Base-by-base conservation (phyloP, 2,113 vertebrate genomes). In the Vicugna pacos region DNA sequence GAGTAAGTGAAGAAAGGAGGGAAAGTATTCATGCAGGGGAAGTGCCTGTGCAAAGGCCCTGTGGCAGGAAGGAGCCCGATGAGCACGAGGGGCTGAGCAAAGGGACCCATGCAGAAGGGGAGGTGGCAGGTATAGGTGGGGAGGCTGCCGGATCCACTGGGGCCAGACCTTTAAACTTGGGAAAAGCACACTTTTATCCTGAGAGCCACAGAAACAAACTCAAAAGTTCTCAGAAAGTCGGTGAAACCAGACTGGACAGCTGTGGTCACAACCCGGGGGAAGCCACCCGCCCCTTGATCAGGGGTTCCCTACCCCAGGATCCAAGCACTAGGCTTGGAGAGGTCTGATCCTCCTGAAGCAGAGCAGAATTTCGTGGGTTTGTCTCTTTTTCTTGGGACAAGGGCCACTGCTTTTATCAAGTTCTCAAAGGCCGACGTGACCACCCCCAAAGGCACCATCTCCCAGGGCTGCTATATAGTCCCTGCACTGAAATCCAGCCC, bases 401-500 rank as follows among this genome's bases (percentile, higher is more conserved):
- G 50, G 50, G 22, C 2, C 28, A 26, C 0, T 1, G 15, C n/a
- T 54, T 42, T 14, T 32, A 50, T 24, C 48, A 48, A 79, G 19
- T 11, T 70, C 91, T 90, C 46, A 56, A 46, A 94, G 38, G 42
- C 22, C 15, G 12, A 32, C 7, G 11, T 17, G 50, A 77, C 17
- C 8, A 32, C 8, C 0, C 26, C 4, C 56, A 17, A 32, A 30
- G 0, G 8, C 8, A 54, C n/a, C 46, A 1, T n/a, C 35, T 32
- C 81, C 80, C 15, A 6, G 12, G 65, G 69, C 38, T 56, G 26
- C 56, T 14, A 13, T 20, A 1, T 0, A 4, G 52, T 38, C 5
- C 9, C 20, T 6, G 3, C 24, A 3, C 24, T 30, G 30, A 50
- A 48, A 24, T 11, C 46, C 69, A 89, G 35, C 7, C 48, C 16